Conservation (phyloP, 2,797 vertebrate genomes). For the Simalia tracyae region DNA sequence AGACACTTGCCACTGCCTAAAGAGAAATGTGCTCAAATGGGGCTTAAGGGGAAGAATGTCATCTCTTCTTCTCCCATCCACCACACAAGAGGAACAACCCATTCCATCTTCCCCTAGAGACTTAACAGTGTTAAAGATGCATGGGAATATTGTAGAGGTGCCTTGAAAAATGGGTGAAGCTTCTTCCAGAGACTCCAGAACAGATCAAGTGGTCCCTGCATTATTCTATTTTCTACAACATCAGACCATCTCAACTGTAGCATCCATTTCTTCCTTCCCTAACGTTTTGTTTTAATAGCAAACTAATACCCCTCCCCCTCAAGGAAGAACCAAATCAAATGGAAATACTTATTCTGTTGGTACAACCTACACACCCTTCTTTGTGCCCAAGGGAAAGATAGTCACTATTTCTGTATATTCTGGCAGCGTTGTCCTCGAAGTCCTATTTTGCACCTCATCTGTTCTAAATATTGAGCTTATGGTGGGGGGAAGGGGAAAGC, state of each 20-base stretch:
- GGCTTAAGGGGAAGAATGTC: background rate
- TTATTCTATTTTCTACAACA: too few relatives aligned
- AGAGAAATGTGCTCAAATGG: background rate
- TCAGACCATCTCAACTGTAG: background rate
- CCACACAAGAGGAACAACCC: background rate
- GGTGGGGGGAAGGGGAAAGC: slow-evolving; percentile 44
- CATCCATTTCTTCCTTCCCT: background rate
- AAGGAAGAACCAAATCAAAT: background rate
- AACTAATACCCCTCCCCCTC: background rate
- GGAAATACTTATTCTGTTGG: background rate
- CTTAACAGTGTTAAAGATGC: background rate
- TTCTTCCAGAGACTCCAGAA: background rate
- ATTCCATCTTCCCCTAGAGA: background rate
- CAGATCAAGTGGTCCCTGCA: background rate
- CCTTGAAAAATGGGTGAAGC: background rate
- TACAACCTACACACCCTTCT: slow-evolving; percentile 36
- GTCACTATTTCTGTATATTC: slow-evolving; percentile 43
- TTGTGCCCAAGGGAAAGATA: slow-evolving; percentile 38
- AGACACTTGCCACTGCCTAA: background rate
- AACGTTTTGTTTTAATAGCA: slow-evolving; percentile 33
- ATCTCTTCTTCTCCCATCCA: background rate
- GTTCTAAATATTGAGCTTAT: slow-evolving; percentile 75
- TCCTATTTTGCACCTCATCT: slow-evolving; percentile 76
- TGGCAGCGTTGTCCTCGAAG: slow-evolving; percentile 64
- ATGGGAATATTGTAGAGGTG: background rate